Conservation (phyloP, 2,113 vertebrate genomes). For the Gasterosteus nipponicus region DNA sequence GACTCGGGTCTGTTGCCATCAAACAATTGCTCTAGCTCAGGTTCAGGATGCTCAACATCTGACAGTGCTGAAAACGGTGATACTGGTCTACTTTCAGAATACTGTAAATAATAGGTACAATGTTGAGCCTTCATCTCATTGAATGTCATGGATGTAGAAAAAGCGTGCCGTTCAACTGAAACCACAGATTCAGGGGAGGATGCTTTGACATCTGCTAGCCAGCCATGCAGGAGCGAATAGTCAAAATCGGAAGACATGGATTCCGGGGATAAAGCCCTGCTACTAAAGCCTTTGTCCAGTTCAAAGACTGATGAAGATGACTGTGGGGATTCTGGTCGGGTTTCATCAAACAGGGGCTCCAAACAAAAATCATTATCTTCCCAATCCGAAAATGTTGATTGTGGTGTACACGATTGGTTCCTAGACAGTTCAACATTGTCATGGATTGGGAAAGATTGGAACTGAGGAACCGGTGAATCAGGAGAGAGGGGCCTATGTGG, state of each 20-base stretch:
- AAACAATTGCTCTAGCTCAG: too few species aligned
- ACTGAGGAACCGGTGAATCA: too few species aligned
- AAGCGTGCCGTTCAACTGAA: neutral
- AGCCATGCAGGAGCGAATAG: neutral
- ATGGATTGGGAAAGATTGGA: too few species aligned
- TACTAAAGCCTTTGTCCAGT: neutral
- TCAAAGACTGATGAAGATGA: neutral
- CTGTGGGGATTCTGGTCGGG: conserved; percentile 9
- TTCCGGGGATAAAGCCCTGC: neutral
- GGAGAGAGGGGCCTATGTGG: too few species aligned
- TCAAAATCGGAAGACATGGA: neutral
- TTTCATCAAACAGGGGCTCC: neutral
- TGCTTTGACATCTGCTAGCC: conserved; percentile 3
- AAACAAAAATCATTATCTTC: conserved; percentile 15
- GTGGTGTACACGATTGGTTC: conserved; percentile 18
- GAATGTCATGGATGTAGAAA: too few species aligned
- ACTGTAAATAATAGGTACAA: too few species aligned
- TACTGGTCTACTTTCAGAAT: too few species aligned
- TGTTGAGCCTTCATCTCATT: too few species aligned
- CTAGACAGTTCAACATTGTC: neutral
- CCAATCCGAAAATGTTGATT: conserved; percentile 33
- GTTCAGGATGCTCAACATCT: too few species aligned
- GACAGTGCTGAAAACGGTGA: too few species aligned
- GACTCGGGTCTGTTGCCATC: too few species aligned
- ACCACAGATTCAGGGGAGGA: conserved; percentile 6